Conservation (phyloP, 2,113 vertebrate genomes). For the Leptodactylus fuscus region DNA sequence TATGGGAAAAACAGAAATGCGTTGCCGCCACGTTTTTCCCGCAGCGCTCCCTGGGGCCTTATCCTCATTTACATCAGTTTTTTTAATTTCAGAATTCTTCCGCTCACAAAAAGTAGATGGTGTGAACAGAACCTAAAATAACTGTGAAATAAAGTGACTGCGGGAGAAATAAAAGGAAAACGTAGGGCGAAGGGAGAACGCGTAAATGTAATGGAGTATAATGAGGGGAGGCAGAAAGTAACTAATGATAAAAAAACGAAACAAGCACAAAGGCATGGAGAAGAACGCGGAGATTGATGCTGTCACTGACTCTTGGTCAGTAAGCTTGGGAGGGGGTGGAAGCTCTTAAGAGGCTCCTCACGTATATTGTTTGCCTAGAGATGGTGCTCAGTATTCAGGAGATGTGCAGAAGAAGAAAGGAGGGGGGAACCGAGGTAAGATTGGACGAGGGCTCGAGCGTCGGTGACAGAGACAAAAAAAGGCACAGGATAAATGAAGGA, state of each 20-base stretch:
- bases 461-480: background rate
- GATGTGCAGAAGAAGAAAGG: conserved; percentile 6
- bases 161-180: background rate
- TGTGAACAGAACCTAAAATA: background rate
- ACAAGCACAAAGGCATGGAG: background rate
- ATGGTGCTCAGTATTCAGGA: conserved; percentile 55
- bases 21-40: too few species aligned
- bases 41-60: too few species aligned
- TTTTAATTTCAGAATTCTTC: too few species aligned
- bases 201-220: background rate
- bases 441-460: conserved; percentile 7
- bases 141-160: background rate
- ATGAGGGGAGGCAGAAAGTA: background rate
- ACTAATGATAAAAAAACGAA: background rate
- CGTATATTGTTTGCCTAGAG: conserved; percentile 54
- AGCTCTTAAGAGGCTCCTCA: conserved; percentile 53
- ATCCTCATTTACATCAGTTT: too few species aligned
- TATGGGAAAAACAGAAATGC: too few species aligned
- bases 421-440: conserved; percentile 2
- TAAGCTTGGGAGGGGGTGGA: background rate
- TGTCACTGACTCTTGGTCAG: conserved; percentile 36
- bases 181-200: too few species aligned
- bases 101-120: background rate
- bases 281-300: background rate
- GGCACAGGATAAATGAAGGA: conserved; percentile 1